Conservation (phyloP, 2,797 vertebrate species). For the Sparidentex hasta region DNA sequence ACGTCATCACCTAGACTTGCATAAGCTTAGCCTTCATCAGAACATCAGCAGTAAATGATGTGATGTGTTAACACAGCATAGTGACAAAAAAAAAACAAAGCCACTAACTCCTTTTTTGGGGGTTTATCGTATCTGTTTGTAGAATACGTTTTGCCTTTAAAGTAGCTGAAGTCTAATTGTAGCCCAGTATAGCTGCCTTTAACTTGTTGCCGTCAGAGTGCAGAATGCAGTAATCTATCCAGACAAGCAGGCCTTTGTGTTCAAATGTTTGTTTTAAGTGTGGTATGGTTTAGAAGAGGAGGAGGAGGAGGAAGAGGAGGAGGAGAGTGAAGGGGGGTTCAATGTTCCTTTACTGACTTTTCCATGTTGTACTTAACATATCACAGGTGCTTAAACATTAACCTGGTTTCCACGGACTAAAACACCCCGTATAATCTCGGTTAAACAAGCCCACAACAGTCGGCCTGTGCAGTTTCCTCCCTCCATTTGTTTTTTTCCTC, state of each 20-base stretch:
- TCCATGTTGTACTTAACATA: constrained; percentile 27
- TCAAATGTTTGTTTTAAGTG: constrained; percentile 53
- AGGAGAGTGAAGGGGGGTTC: background rate
- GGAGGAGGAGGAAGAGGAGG: background rate
- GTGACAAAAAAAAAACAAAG: constrained; percentile 18
- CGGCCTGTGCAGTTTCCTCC: background rate
- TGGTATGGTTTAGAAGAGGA: background rate
- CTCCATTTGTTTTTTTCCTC: background rate
- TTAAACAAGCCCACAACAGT: constrained; percentile 6
- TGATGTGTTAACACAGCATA: constrained; percentile 37
- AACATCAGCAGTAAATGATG: constrained; percentile 21
- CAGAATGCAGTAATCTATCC: constrained; percentile 40
- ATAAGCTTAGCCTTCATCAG: constrained; percentile 38
- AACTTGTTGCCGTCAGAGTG: constrained; percentile 20
- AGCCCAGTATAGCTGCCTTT: constrained; percentile 35
- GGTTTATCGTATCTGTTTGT: constrained; percentile 6
- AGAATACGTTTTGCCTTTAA: constrained; percentile 10
- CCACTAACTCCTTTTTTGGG: constrained; percentile 15
- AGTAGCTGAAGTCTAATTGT: constrained; percentile 26
- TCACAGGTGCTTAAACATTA: constrained; percentile 47
- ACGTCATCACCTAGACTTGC: constrained; percentile 32
- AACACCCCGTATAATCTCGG: background rate
- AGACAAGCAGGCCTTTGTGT: constrained; percentile 59
- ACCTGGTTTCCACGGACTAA: constrained; percentile 15
- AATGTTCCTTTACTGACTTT: constrained; percentile 44